Conservation (phyloP, 2,113 vertebrate species). For the Scolopax mira region DNA sequence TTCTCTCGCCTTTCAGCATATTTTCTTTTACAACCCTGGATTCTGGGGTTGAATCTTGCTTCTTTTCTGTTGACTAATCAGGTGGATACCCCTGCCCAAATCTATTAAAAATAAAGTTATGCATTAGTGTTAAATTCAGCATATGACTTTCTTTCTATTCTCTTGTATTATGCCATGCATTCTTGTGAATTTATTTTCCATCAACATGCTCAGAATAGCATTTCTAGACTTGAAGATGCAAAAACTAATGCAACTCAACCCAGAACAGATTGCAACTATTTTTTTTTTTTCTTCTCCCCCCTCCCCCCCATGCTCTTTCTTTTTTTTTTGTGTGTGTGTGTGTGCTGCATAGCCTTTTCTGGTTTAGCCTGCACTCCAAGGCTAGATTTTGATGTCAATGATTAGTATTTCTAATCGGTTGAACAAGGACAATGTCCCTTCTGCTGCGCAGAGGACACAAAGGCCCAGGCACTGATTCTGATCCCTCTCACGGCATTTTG, state of each 20-base stretch:
- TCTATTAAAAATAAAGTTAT: not conserved
- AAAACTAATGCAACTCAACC: slow-evolving; percentile 27
- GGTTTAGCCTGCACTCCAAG: slow-evolving; percentile 34
- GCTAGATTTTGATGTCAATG: slow-evolving; percentile 66
- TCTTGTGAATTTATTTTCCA: slow-evolving; percentile 15
- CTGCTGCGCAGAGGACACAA: slow-evolving; percentile 58
- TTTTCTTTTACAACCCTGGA: slow-evolving; percentile 1
- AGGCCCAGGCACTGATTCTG: slow-evolving; percentile 54
- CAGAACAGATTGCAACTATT: not conserved
- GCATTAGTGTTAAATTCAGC: slow-evolving; percentile 57
- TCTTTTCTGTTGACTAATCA: slow-evolving; percentile 60
- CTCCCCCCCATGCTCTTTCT: not conserved
- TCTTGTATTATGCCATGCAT: not conserved
- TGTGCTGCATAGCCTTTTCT: slow-evolving; percentile 22
- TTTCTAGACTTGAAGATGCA: slow-evolving; percentile 26
- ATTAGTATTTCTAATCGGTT: slow-evolving; percentile 69
- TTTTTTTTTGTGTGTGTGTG: not conserved
- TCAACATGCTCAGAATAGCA: not conserved
- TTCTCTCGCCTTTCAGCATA: slow-evolving; percentile 33
- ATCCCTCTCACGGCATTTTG: slow-evolving; percentile 33
- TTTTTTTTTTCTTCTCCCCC: not conserved
- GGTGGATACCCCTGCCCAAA: not conserved
- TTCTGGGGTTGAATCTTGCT: slow-evolving; percentile 62
- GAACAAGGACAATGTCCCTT: slow-evolving; percentile 68
- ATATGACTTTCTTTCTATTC: slow-evolving; percentile 40